phyloP scores from a whole-genome alignment of 2,797 vertebrate genomes.

The Otolemur crassicaudatus region DNA sequence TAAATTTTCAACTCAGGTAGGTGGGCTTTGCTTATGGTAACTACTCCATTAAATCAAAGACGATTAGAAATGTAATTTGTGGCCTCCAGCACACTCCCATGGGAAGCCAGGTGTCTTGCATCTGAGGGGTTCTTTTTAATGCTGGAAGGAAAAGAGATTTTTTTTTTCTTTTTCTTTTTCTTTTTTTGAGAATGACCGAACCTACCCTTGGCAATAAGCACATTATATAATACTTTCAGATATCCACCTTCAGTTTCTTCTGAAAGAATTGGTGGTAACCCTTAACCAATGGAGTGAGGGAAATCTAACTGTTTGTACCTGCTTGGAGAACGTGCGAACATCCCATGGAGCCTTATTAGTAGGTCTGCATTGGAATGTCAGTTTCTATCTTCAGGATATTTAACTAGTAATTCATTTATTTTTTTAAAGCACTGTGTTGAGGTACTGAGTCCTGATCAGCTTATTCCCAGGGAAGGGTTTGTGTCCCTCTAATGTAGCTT shows the following conservation, averaged over 20 bases:
- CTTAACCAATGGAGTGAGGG: neutral
- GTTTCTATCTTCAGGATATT: conserved; percentile 9
- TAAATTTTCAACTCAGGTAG: too few relatives aligned
- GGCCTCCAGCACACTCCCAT: too few relatives aligned
- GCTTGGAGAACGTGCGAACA: neutral
- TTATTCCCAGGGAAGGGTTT: neutral
- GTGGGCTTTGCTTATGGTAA: too few relatives aligned
- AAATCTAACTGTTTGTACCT: neutral
- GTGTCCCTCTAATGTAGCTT: neutral
- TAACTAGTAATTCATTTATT: neutral
- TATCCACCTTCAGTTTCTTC: neutral
- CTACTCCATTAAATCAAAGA: too few relatives aligned
- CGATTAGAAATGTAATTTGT: too few relatives aligned
- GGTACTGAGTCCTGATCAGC: neutral
- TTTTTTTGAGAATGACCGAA: conserved; percentile 16
- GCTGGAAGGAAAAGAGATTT: neutral
- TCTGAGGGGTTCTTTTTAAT: neutral
- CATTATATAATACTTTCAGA: conserved; percentile 4
- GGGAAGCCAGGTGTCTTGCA: too few relatives aligned
- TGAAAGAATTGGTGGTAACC: neutral
- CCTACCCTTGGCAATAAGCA: neutral
- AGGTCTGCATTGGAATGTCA: neutral
- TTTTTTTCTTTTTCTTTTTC: neutral
- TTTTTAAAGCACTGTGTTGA: conserved; percentile 9
- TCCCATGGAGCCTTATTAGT: neutral